phyloP scores from a whole-genome alignment of 2,888 invertebrate genomes.

The Lamproptera curius region DNA sequence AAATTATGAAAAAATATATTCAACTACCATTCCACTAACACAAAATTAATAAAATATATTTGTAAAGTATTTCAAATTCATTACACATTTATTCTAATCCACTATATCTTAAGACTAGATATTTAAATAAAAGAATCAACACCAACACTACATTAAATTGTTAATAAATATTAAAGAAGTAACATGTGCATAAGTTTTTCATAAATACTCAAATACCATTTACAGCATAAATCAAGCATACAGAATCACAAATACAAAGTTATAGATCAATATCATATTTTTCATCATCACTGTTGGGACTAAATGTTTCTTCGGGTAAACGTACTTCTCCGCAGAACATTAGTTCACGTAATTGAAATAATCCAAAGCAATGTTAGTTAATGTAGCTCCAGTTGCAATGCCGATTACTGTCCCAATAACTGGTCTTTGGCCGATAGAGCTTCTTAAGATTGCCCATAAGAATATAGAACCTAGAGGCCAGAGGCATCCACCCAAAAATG shows the following conservation, averaged over 20 bases:
- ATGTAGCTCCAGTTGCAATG: constrained; percentile 81
- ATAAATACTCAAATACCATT: constrained; percentile 1
- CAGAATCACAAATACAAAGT: constrained; percentile 22
- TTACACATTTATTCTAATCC: constrained; percentile 17
- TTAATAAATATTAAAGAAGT: constrained; percentile 17
- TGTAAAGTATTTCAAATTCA: constrained; percentile 4
- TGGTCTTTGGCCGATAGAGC: constrained; percentile 85
- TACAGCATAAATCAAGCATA: constrained; percentile 5
- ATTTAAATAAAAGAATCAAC: constrained; percentile 7
- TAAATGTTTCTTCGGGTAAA: constrained; percentile 62
- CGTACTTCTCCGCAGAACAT: constrained; percentile 76
- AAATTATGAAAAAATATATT: too few relatives aligned
- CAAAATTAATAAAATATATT: too few relatives aligned
- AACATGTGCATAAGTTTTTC: constrained; percentile 13
- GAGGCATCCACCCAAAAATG: constrained; percentile 86
- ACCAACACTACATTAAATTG: constrained; percentile 10
- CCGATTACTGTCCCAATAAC: constrained; percentile 83
- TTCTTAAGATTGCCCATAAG: constrained; percentile 91
- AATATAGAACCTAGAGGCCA: constrained; percentile 95
- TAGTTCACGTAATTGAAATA: constrained; percentile 82
- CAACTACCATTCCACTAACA: too few relatives aligned
- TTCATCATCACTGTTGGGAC: constrained; percentile 73
- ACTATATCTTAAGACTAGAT: constrained; percentile 19
- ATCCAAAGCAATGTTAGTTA: constrained; percentile 80
- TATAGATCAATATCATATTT: constrained; percentile 73